phyloP scores from a whole-genome alignment of 2,888 invertebrate genomes.

The Chymomyza amoena region DNA sequence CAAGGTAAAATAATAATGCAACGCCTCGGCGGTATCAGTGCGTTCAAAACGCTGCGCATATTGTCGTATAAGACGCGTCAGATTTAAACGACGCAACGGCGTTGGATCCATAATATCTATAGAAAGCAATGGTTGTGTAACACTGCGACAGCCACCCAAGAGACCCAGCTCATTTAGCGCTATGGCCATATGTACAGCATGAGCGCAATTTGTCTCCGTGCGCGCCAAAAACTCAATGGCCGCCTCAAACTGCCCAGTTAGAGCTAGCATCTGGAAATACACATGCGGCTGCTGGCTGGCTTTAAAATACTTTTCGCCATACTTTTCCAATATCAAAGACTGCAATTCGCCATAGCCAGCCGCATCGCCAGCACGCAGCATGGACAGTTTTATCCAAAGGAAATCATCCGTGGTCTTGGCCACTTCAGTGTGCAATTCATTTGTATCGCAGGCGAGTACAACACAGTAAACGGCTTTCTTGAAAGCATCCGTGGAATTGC shows the following conservation, averaged over 20 bases:
- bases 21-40: slow-evolving; percentile 92
- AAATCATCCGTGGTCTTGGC: slow-evolving; percentile 97
- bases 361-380: slow-evolving; percentile 83
- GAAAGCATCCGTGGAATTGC: slow-evolving; percentile 92
- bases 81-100: slow-evolving; percentile 90
- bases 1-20: slow-evolving; percentile 87
- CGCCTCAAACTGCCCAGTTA: slow-evolving; percentile 97
- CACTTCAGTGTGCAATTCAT: slow-evolving; percentile 93
- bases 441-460: slow-evolving; percentile 91
- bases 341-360: slow-evolving; percentile 90
- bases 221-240: slow-evolving; percentile 95
- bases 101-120: slow-evolving; percentile 89
- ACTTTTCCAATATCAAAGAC: slow-evolving; percentile 90
- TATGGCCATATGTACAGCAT: slow-evolving; percentile 95
- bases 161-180: slow-evolving; percentile 92
- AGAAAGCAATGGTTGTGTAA: slow-evolving; percentile 87
- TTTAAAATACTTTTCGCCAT: slow-evolving; percentile 94
- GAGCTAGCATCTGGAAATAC: slow-evolving; percentile 89
- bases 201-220: slow-evolving; percentile 85
- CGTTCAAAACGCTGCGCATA: slow-evolving; percentile 95
- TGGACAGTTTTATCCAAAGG: slow-evolving; percentile 95
- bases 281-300: slow-evolving; percentile 94
- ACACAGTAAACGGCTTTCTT: slow-evolving; percentile 94
- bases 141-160: slow-evolving; percentile 87
- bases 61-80: slow-evolving; percentile 90